phyloP scores from a whole-genome alignment of 2,888 invertebrate species.

The Sycophila texana region DNA sequence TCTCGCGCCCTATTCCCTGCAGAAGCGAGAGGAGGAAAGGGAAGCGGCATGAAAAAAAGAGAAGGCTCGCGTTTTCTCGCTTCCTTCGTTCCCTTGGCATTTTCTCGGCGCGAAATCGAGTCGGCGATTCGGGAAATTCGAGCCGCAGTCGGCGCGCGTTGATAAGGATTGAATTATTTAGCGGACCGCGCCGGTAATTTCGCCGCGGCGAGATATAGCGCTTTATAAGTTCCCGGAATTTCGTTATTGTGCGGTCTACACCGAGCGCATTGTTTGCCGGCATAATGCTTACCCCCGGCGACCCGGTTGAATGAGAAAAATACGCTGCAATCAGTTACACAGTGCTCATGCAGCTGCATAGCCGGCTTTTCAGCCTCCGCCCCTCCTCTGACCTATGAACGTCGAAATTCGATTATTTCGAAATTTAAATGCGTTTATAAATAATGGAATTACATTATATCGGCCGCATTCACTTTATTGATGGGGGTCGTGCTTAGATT shows the following conservation, averaged over 20 bases:
- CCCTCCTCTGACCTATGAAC: not conserved
- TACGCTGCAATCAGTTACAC: constrained; percentile 8
- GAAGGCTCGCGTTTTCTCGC: not conserved
- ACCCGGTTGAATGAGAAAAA: not conserved
- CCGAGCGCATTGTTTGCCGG: not conserved
- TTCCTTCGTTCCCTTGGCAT: not conserved
- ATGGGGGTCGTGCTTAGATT: not conserved
- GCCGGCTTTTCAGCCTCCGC: not conserved
- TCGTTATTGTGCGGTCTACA: not conserved
- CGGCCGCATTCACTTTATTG: not conserved
- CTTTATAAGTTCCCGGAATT: not conserved
- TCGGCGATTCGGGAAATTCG: not conserved
- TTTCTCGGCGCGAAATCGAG: not conserved
- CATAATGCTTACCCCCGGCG: not conserved
- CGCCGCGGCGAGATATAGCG: constrained; percentile 4
- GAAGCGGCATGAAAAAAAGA: not conserved
- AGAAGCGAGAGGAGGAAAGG: not conserved
- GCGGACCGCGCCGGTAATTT: not conserved
- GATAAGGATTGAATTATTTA: constrained; percentile 21
- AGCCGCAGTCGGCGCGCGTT: not conserved
- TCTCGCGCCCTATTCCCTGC: not conserved
- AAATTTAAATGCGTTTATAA: constrained; percentile 9
- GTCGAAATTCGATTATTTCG: constrained; percentile 20
- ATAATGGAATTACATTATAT: not conserved
- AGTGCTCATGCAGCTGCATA: not conserved